These are phyloP conservation scores for Phyllotis vaccarum DNA, from an alignment of 2,797 vertebrate genomes.

Conservation along the genomic window DNA sequence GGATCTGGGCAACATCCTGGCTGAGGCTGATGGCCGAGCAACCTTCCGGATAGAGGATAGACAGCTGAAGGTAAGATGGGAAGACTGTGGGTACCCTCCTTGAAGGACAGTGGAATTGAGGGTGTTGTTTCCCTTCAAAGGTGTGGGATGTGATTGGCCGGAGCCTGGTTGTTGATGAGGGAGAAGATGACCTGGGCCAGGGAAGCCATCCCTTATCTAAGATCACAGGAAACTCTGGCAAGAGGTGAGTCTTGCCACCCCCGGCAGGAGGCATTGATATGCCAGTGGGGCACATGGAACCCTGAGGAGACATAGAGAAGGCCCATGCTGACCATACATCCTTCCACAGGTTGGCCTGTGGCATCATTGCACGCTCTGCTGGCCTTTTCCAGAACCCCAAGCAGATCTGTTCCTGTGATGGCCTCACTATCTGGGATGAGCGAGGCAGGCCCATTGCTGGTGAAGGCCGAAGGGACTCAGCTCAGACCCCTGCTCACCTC, in stretches of 20 bases:
- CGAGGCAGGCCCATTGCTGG: conserved; percentile 89
- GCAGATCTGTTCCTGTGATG: conserved; percentile 94
- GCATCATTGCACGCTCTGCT: conserved; percentile 95
- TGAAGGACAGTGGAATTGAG: not conserved
- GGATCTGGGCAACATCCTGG: conserved; percentile 94
- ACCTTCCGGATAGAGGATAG: conserved; percentile 92
- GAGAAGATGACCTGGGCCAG: conserved; percentile 93
- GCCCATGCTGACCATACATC: not conserved
- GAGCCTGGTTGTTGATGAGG: conserved; percentile 93
- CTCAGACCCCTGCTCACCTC: conserved; percentile 88
- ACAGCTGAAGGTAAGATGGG: conserved; percentile 91
- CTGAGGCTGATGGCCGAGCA: conserved; percentile 89
- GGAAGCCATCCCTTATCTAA: conserved; percentile 91
- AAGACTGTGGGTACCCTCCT: not conserved
- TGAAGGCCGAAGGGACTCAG: conserved; percentile 82
- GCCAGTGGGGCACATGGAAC: accelerated
- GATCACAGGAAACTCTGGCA: conserved; percentile 94
- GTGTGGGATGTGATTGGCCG: conserved; percentile 96
- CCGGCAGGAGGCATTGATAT: not conserved
- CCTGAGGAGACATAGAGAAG: too few relatives aligned
- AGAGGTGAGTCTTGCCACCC: conserved; percentile 87
- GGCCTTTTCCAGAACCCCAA: conserved; percentile 96
- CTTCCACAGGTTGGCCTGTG: conserved; percentile 92
- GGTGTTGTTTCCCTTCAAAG: conserved; percentile 83
- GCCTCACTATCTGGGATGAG: conserved; percentile 96